Evolutionary conservation across 2,113 vertebrate species (phyloP), one percentile per base, ranked within the genome.

Genomic region (Pygoscelis adeliae): DNA sequence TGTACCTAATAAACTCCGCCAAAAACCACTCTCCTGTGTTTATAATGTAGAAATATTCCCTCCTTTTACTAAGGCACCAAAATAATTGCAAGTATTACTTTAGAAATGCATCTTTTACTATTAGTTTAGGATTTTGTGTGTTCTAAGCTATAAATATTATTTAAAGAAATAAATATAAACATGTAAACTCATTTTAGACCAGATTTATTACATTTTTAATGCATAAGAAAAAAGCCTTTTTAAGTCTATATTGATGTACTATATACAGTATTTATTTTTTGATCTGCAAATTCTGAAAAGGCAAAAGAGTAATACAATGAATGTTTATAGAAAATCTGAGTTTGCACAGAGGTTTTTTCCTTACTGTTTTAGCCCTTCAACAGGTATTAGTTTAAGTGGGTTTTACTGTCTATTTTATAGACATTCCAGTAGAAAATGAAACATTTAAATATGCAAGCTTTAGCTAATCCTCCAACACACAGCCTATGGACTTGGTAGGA

Each of bases 401-500:
- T 62, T 96, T 96, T 95, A 94, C 94, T 95, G 90, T 96, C 96
- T 97, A 30, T 89, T 97, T 96, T 94, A 93, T 26, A 95, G 86
- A 97, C 90, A 96, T 96, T 95, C 91, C 78, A 71, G 66, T 63
- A 94, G 96, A 96, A 98, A 98, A 97, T 92, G 77, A 93, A 97
- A 96, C 93, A 93, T 97, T 97, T 97, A 97, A 97, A 96, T 97
- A 98, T 97, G 91, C 95, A 96, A 97, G 95, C 88, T 97, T 96
- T 95, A 94, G 93, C 72, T 98, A 98, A 98, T 98, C 97, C 96
- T 93, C 83, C 96, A 95, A 96, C 96, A 96, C 82, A 93, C 86
- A 97, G 95, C 86, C 96, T 96, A 96, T 97, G 93, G 95, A 98
- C 96, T 96, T 96, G 81, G 86, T 80, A 90, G 97, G 97, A 98